These are phyloP conservation scores for Dinothrombium tinctorium DNA, from an alignment of 1,140 invertebrate genomes.

Conservation along the genomic window DNA sequence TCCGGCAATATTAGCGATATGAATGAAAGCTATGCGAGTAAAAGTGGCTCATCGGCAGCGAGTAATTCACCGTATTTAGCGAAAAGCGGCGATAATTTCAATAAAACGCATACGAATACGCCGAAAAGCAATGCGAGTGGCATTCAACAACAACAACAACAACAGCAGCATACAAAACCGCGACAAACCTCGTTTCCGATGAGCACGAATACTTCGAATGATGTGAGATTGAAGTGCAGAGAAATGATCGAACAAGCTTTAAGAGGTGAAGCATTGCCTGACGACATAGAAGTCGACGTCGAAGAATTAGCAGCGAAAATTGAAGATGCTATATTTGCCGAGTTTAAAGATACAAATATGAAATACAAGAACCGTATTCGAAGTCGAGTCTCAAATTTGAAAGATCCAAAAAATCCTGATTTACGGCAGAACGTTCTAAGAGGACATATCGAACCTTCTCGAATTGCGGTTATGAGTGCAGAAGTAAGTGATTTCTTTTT, in stretches of 20 bases:
- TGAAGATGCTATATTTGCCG: constrained; percentile 35
- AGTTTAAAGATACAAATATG: constrained; percentile 85
- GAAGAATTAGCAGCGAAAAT: constrained; percentile 25
- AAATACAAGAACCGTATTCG: constrained; percentile 88
- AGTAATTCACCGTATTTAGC: constrained; percentile 7
- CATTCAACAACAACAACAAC: constrained; percentile 2
- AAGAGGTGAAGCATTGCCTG: constrained; percentile 27
- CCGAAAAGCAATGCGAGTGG: constrained; percentile 27
- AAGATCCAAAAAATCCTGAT: constrained; percentile 82
- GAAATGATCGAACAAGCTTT: constrained; percentile 61
- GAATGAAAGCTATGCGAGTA: too few species aligned
- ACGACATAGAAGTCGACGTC: constrained; percentile 16
- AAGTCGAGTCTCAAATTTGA: constrained; percentile 81
- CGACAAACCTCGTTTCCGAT: constrained; percentile 25
- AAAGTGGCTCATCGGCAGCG: too few species aligned
- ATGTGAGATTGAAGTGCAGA: constrained; percentile 72
- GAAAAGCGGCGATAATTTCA: not conserved
- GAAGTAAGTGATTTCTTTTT: too few species aligned
- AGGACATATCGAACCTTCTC: constrained; percentile 56
- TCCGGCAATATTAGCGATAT: constrained; percentile 17
- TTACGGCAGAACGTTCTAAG: constrained; percentile 77
- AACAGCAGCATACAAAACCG: not conserved
- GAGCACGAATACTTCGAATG: constrained; percentile 49
- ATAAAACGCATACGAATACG: constrained; percentile 5
- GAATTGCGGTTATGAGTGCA: constrained; percentile 80